These are phyloP conservation scores for Pagrus major DNA, from an alignment of 2,113 vertebrate species.

Conservation along the genomic window DNA sequence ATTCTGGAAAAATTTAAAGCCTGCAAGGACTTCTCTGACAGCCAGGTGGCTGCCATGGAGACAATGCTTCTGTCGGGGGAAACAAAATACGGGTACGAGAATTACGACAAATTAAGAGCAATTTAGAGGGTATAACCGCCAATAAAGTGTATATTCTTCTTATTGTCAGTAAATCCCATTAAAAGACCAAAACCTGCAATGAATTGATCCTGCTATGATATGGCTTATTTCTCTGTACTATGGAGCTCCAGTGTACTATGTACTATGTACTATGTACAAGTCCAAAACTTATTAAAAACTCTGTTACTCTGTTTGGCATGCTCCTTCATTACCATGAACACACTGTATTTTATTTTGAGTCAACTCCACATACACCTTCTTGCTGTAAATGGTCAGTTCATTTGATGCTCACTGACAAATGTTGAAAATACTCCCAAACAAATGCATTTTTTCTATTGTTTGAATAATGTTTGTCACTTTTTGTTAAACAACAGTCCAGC, in stretches of 20 bases:
- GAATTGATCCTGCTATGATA: background rate
- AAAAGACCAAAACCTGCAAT: background rate
- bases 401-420: background rate
- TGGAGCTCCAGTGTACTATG: background rate
- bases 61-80: constrained; percentile 57
- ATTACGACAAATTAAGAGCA: background rate
- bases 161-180: background rate
- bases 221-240: background rate
- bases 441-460: too few relatives aligned
- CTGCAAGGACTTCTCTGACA: constrained; percentile 67
- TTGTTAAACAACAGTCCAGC: background rate
- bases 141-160: background rate
- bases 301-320: background rate
- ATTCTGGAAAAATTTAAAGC: constrained; percentile 79
- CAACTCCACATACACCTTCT: background rate
- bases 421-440: too few relatives aligned
- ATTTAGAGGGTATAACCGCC: background rate
- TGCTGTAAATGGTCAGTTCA: background rate
- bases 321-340: background rate
- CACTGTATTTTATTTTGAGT: too few relatives aligned
- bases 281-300: too few relatives aligned
- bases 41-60: constrained; percentile 73
- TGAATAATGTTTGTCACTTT: background rate
- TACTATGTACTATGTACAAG: too few relatives aligned
- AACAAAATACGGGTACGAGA: constrained; percentile 67